These are phyloP conservation scores for Tamandua tetradactyla DNA, from an alignment of 2,797 vertebrate species.

Conservation along the genomic window DNA sequence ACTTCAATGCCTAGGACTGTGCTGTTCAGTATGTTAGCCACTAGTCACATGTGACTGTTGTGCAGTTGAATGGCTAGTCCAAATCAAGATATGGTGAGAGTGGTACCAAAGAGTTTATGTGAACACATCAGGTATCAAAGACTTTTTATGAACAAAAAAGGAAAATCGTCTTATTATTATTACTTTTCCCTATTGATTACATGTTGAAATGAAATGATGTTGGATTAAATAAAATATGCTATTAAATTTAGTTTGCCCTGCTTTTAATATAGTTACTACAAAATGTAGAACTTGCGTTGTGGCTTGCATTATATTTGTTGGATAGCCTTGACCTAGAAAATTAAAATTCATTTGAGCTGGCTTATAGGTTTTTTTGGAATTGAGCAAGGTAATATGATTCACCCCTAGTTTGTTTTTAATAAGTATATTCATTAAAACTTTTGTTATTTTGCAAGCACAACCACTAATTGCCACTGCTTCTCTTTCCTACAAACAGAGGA, in stretches of 20 bases:
- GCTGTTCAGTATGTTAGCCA: neutral
- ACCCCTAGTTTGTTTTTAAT: neutral
- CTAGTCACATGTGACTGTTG: neutral
- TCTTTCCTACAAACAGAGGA: constrained; percentile 87
- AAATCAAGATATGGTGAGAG: neutral
- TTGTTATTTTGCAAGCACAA: neutral
- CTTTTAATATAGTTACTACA: neutral
- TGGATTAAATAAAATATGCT: neutral
- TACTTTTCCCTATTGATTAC: neutral
- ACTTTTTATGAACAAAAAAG: neutral
- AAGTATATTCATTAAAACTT: neutral
- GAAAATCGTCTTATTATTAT: neutral
- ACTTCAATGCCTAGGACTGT: neutral
- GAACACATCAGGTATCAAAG: neutral
- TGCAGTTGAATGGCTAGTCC: neutral
- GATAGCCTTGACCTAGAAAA: neutral
- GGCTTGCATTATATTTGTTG: neutral
- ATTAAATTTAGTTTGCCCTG: neutral
- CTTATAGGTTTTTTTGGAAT: neutral
- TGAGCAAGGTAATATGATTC: neutral
- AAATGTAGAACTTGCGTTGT: neutral
- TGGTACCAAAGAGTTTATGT: no score
- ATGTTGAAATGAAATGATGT: neutral
- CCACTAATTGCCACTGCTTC: constrained; percentile 31
- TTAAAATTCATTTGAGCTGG: neutral